Evolutionary conservation across 2,797 vertebrate species (phyloP).

Genomic region (Delichon dasypus): DNA sequence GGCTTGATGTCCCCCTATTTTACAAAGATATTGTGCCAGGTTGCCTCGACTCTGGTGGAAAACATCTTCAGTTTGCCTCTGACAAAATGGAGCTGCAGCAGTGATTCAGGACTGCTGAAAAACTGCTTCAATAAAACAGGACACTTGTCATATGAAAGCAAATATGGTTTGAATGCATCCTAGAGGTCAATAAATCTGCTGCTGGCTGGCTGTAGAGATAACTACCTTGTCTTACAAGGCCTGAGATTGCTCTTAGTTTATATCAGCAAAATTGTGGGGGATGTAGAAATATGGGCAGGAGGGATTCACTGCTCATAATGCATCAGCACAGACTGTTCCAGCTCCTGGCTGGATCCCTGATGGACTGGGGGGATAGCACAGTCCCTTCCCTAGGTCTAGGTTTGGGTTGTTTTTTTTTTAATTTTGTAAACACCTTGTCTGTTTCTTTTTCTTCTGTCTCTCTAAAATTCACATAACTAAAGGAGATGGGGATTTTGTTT

Average conservation of each 20-base stretch:
- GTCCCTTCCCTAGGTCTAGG: not conserved
- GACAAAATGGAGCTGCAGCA: conserved; percentile 22
- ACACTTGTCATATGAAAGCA: conserved; percentile 13
- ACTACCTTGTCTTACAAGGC: conserved; percentile 19
- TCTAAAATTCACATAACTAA: not conserved
- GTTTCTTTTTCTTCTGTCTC: not conserved
- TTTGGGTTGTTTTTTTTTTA: not conserved
- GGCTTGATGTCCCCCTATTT: not conserved
- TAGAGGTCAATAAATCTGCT: conserved; percentile 42
- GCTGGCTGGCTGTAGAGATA: conserved; percentile 11
- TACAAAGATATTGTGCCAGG: not conserved
- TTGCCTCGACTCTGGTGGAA: not conserved
- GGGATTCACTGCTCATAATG: not conserved
- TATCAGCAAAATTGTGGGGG: not conserved
- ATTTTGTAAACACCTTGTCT: not conserved
- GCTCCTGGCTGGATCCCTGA: not conserved
- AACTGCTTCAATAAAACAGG: conserved; percentile 22
- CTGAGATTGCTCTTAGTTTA: not conserved
- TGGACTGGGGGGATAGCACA: not conserved
- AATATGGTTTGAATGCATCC: conserved; percentile 2
- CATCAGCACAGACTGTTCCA: not conserved
- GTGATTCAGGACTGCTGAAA: conserved; percentile 2
- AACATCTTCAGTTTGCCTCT: not conserved
- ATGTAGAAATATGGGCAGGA: not conserved
- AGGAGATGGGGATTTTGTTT: not conserved